A percentile compares a stretch with the other conserved stretches of the same genome.
These are phyloP conservation scores for Pseudomyrmex flavicornis DNA, from an alignment of 1,140 invertebrate genomes.

Conservation along the genomic window DNA sequence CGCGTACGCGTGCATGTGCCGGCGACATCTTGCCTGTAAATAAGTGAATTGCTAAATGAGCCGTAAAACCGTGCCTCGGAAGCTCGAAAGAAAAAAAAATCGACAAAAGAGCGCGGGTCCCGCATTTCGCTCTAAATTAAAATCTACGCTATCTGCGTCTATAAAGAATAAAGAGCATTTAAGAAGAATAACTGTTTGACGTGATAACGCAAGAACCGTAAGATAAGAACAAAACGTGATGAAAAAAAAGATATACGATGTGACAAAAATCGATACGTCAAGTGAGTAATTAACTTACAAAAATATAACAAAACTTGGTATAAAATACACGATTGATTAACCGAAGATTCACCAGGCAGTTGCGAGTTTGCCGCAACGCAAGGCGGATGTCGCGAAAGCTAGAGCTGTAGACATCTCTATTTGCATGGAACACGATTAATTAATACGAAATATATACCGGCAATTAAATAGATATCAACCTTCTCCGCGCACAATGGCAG, in stretches of 20 bases:
- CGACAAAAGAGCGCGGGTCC: background rate
- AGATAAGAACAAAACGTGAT: background rate
- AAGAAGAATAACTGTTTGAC: constrained; percentile 12
- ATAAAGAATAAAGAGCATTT: constrained; percentile 20
- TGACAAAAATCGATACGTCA: background rate
- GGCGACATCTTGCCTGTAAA: constrained; percentile 63
- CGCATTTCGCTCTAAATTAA: constrained; percentile 34
- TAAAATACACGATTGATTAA: too few relatives aligned
- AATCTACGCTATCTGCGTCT: constrained; percentile 11
- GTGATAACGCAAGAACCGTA: constrained; percentile 22
- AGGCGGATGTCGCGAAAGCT: constrained; percentile 43
- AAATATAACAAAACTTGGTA: background rate
- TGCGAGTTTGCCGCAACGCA: background rate
- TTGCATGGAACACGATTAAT: constrained; percentile 65
- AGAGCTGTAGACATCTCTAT: constrained; percentile 2
- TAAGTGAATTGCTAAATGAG: constrained; percentile 78
- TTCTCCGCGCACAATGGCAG: constrained; percentile 62
- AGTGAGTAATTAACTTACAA: background rate
- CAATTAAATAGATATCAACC: constrained; percentile 81
- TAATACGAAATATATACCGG: constrained; percentile 67
- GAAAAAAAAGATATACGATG: too few relatives aligned
- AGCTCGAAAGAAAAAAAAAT: background rate
- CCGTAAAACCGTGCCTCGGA: constrained; percentile 63
- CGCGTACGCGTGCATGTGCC: constrained; percentile 46
- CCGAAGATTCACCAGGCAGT: background rate